A percentile compares a stretch with the other conserved stretches of the same genome.
Conservation (phyloP, 2,888 invertebrate species). For the Brachyptera putata region DNA sequence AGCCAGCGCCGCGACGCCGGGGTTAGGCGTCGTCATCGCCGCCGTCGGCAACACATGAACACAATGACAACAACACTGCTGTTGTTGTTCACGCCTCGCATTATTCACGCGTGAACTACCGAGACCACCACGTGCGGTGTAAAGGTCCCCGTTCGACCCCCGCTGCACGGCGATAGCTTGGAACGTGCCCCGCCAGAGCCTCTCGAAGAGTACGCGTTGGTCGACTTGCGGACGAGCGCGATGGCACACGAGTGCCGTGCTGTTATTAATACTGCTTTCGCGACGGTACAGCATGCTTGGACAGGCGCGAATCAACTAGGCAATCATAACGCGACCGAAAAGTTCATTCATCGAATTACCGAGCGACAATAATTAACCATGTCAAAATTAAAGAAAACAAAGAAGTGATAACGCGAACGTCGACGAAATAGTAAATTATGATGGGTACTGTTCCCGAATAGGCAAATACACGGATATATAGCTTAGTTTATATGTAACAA, state of each 20-base stretch:
- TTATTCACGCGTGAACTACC: background rate
- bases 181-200: conserved; percentile 66
- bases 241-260: background rate
- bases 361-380: no score
- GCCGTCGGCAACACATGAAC: conserved; percentile 32
- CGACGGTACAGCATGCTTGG: conserved; percentile 18
- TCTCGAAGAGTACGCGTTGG: conserved; percentile 64
- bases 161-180: conserved; percentile 37
- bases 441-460: no score
- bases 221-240: conserved; percentile 41
- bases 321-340: background rate
- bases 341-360: no score
- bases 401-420: no score
- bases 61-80: conserved; percentile 30
- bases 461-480: no score
- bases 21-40: conserved; percentile 24
- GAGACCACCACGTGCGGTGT: background rate
- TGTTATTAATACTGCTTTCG: background rate
- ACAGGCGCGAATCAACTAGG: background rate
- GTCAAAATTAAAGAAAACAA: no score
- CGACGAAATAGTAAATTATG: no score
- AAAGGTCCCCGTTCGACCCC: background rate
- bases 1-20: conserved; percentile 39
- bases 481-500: no score
- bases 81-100: background rate